phyloP scores from a whole-genome alignment of 2,797 vertebrate species.

The Buceros bicornis region DNA sequence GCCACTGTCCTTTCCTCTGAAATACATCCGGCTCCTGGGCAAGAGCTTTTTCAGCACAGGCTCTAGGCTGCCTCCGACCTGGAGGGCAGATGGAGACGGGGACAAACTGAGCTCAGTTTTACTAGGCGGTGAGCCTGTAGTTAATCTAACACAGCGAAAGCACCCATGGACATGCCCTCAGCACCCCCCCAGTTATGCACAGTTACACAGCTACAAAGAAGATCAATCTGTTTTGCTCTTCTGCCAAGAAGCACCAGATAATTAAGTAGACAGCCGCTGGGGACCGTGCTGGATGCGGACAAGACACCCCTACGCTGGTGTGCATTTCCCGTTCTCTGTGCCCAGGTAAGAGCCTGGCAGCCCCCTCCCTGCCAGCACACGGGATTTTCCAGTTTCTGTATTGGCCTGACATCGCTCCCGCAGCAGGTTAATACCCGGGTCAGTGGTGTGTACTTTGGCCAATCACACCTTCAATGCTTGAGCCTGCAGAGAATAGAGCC shows the following conservation, averaged over 20 bases:
- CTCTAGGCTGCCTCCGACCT: fast-evolving
- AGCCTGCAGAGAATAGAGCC: neutral
- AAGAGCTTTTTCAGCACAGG: neutral
- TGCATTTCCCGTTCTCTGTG: neutral
- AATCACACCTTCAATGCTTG: neutral
- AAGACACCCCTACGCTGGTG: fast-evolving
- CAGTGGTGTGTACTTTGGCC: neutral
- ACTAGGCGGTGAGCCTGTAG: neutral
- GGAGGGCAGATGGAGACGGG: neutral
- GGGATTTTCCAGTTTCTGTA: neutral
- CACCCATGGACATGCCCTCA: neutral
- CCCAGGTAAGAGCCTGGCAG: neutral
- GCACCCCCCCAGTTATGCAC: neutral
- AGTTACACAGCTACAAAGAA: neutral
- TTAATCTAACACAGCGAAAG: neutral
- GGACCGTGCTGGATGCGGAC: fast-evolving
- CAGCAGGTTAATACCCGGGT: neutral
- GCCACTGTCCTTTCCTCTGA: neutral
- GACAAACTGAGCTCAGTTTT: neutral
- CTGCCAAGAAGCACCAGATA: neutral
- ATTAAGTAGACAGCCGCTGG: neutral
- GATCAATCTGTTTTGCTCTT: neutral
- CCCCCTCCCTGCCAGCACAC: fast-evolving
- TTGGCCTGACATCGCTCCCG: neutral
- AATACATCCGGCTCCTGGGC: neutral